Evolutionary conservation across 2,113 vertebrate species (phyloP).

Genomic region (Nothoprocta perdicaria): DNA sequence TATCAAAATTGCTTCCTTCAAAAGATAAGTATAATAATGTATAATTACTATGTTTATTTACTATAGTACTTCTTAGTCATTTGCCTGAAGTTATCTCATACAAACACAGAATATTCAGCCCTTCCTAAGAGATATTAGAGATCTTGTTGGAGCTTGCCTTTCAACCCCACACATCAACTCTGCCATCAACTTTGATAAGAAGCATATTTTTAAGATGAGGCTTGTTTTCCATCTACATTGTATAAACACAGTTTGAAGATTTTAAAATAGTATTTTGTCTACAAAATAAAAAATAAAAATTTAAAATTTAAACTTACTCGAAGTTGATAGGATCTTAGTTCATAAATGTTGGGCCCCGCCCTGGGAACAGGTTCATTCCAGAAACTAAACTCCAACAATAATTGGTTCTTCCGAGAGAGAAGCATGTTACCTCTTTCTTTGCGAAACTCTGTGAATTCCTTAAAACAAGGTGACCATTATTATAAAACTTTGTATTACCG

Average conservation of each 20-base stretch:
- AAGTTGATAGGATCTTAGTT: constrained; percentile 94
- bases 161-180: background rate
- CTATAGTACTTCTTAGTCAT: background rate
- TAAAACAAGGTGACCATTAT: background rate
- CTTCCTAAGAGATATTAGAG: background rate
- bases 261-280: background rate
- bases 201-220: background rate
- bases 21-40: background rate
- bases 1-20: background rate
- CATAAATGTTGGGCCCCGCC: constrained; percentile 93
- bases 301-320: constrained; percentile 81
- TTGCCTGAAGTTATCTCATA: background rate
- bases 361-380: constrained; percentile 94
- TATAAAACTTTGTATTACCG: background rate
- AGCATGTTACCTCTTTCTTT: constrained; percentile 93
- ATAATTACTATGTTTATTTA: background rate
- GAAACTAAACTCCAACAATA: constrained; percentile 96
- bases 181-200: background rate
- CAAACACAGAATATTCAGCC: background rate
- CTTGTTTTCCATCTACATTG: background rate
- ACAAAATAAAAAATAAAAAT: background rate
- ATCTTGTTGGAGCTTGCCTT: background rate
- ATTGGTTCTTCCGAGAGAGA: constrained; percentile 92
- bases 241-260: background rate
- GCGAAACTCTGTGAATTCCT: constrained; percentile 91